Evolutionary conservation across 53 echinoderm and acorn worm genomes (phyloP).

Genomic region (Holothuria leucospilota): DNA sequence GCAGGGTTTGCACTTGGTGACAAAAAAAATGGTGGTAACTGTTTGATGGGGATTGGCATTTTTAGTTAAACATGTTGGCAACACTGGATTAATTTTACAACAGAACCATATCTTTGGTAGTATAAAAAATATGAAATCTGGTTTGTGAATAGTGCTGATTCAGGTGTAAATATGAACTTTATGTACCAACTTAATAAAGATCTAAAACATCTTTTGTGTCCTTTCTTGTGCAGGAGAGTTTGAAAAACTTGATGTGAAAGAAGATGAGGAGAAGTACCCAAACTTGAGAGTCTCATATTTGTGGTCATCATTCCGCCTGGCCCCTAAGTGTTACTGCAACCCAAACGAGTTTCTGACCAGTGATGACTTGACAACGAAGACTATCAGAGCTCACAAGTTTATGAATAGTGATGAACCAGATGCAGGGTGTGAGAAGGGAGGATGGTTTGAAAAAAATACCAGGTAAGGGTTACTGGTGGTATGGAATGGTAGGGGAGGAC

Average conservation of each 20-base stretch:
- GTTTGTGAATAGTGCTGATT: too few relatives aligned
- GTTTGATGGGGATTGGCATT: too few relatives aligned
- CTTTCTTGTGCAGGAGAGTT: conserved; percentile 53
- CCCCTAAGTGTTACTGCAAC: conserved; percentile 95
- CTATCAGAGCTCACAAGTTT: conserved; percentile 84
- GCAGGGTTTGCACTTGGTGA: too few relatives aligned
- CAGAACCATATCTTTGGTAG: too few relatives aligned
- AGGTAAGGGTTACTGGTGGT: conserved; percentile 46
- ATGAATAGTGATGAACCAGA: conserved; percentile 72
- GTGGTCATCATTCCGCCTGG: conserved; percentile 80
- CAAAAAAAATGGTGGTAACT: too few relatives aligned
- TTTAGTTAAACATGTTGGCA: too few relatives aligned
- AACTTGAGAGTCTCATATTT: conserved; percentile 84
- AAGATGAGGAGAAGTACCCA: conserved; percentile 76
- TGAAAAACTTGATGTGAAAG: conserved; percentile 76
- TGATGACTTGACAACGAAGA: conserved; percentile 83
- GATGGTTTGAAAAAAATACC: conserved; percentile 75
- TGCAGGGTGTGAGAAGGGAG: conserved; percentile 59
- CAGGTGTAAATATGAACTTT: too few relatives aligned
- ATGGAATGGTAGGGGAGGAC: too few relatives aligned
- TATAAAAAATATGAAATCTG: too few relatives aligned
- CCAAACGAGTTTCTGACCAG: conserved; percentile 87
- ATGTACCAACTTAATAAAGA: not conserved
- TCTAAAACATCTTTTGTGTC: not conserved
- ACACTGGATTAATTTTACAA: too few relatives aligned